These are phyloP conservation scores for Clusia tigrina DNA, from an alignment of 2,888 invertebrate species.

Conservation along the genomic window DNA sequence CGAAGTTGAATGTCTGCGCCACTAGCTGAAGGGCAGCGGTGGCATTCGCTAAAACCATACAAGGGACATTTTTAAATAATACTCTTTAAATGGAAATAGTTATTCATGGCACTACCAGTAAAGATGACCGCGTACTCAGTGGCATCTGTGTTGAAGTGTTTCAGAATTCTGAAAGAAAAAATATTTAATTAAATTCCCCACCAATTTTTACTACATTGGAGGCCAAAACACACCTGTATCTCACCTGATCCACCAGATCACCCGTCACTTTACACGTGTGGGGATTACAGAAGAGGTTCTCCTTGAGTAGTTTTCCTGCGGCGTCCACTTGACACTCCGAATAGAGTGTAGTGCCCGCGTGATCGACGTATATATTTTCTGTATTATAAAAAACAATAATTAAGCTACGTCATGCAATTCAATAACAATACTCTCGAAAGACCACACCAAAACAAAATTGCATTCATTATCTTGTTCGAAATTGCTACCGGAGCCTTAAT, in stretches of 20 bases:
- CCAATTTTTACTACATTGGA: background rate
- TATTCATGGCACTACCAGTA: no score
- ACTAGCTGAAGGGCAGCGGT: constrained; percentile 85
- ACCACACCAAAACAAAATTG: background rate
- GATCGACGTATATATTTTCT: constrained; percentile 85
- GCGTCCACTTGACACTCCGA: constrained; percentile 76
- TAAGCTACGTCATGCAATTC: background rate
- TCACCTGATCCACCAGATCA: constrained; percentile 84
- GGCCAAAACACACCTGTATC: constrained; percentile 75
- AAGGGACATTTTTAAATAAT: no score
- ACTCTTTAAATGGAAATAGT: no score
- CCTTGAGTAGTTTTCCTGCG: constrained; percentile 72
- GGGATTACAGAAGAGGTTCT: constrained; percentile 88
- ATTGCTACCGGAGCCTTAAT: no score
- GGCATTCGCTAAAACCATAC: no score
- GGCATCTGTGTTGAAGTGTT: constrained; percentile 81
- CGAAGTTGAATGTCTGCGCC: constrained; percentile 81
- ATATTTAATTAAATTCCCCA: constrained; percentile 11
- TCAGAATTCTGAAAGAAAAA: constrained; percentile 72
- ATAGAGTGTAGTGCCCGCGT: constrained; percentile 87
- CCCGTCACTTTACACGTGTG: constrained; percentile 85
- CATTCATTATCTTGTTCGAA: no score
- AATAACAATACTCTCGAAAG: background rate
- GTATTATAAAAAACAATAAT: background rate
- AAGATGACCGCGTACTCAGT: constrained; percentile 89